Percentiles rank a stretch among this genome's conserved stretches.
Evolutionary conservation across 2,797 vertebrate genomes (phyloP).

Genomic region (Aplochiton taeniatus): DNA sequence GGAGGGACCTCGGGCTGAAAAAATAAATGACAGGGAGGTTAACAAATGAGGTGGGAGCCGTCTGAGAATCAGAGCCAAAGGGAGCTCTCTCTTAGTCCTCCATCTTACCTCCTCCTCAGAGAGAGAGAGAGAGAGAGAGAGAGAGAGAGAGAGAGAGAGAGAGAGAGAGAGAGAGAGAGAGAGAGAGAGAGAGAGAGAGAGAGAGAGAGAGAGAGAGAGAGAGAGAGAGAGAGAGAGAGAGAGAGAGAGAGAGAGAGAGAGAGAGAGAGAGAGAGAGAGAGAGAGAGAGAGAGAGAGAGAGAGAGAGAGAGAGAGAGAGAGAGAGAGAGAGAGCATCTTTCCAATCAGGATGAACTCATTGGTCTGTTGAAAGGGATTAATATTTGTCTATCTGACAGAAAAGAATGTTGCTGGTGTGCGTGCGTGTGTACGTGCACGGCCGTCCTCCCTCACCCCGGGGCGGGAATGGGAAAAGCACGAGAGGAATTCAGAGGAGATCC

Average conservation of each 20-base stretch:
- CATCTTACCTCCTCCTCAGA: too few relatives aligned
- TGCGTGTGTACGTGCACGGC: too few relatives aligned
- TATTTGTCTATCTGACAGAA: too few relatives aligned
- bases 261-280: not conserved
- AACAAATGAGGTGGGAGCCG: not conserved
- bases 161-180: not conserved
- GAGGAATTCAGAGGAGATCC: too few relatives aligned
- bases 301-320: not conserved
- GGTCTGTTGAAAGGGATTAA: too few relatives aligned
- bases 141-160: not conserved
- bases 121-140: not conserved
- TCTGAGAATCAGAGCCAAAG: not conserved
- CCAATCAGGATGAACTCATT: too few relatives aligned
- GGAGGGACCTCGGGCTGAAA: too few relatives aligned
- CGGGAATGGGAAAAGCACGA: too few relatives aligned
- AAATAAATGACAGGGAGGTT: slow-evolving; percentile 3
- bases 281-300: not conserved
- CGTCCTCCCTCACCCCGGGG: too few relatives aligned
- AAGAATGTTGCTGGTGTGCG: too few relatives aligned
- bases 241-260: not conserved
- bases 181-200: not conserved
- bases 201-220: not conserved
- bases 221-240: not conserved
- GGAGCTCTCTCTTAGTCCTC: too few relatives aligned
- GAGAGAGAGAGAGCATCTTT: slow-evolving; percentile 68